Base-by-base conservation (phyloP, 2,797 vertebrate genomes). In the Loriculus beryllinus region DNA sequence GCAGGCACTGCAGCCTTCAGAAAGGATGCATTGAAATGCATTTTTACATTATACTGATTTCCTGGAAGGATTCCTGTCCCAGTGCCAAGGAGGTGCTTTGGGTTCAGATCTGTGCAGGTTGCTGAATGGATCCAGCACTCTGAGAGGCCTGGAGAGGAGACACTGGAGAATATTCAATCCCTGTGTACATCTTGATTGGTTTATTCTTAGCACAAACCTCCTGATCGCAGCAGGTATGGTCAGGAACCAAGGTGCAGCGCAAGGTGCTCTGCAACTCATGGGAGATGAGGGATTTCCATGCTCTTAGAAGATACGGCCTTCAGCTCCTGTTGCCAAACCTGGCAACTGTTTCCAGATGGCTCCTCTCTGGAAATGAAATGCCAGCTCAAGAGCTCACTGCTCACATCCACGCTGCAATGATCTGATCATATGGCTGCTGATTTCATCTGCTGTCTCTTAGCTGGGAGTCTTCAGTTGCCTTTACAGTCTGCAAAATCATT, bases 371-470 rank as follows among this genome's bases (percentile, higher is more conserved):
- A 62, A 62, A 63, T 23, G 74, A 67, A 83, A 28, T 9, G 12
- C 14, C 71, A 35, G 29, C 4, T 26, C 37, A 65, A 72, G 52
- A 79, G 14, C 39, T 76, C 1, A 0, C 14, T 26, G 29, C 47
- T 72, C 23, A 26, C 0, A 0, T 48, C 82, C 65, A 6, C 6
- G 2, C 51, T 49, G 42, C 3, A 1, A 31, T 13, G 15, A 39
- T 15, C 54, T 74, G 43, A 40, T 37, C 2, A 0, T 31, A 13
- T 1, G 2, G 35, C 22, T 35, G 64, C 7, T 37, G 42, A 29
- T 64, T 37, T 68, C 39, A 39, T 48, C 67, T 59, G 33, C 14
- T 21, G 11, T 31, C 21, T 63, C 52, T 57, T 5, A 3, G 21
- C 35, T 74, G 37, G 33, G 20, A 40, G 19, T 74, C 82, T 80